Evolutionary conservation across 37 sponge, comb jelly and placozoan genomes (phyloP).

Genomic region (Haliclona indistincta): DNA sequence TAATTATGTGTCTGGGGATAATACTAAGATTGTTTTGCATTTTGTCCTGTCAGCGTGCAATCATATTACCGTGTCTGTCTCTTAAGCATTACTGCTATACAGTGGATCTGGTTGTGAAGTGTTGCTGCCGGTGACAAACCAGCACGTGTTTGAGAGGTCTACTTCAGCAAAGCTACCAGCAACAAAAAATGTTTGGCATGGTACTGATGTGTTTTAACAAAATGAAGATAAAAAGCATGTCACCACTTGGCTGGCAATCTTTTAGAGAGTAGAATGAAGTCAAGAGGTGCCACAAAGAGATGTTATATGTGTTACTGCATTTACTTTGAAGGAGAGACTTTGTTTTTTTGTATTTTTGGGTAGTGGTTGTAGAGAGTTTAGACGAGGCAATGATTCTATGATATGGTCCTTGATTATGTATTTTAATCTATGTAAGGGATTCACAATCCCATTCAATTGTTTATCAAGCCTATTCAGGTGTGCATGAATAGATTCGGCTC

Average conservation of each 20-base stretch:
- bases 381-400: too few species aligned
- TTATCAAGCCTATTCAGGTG: too few species aligned
- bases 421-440: too few species aligned
- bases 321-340: too few species aligned
- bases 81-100: constrained; percentile 21
- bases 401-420: too few species aligned
- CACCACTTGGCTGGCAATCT: background rate
- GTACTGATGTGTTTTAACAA: background rate
- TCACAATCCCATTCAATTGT: too few species aligned
- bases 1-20: constrained; percentile 24
- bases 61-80: constrained; percentile 31
- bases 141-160: background rate
- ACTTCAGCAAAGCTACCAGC: constrained; percentile 9
- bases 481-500: too few species aligned
- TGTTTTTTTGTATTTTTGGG: too few species aligned
- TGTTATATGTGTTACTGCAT: too few species aligned
- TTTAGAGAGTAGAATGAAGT: too few species aligned
- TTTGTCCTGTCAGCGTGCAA: background rate
- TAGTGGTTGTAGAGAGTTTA: too few species aligned
- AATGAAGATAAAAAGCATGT: background rate
- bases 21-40: background rate
- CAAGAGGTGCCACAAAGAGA: too few species aligned
- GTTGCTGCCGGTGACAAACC: constrained; percentile 20
- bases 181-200: background rate
- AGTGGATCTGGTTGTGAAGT: constrained; percentile 2